phyloP scores from a whole-genome alignment of 2,888 invertebrate species.

The Agrochola lota region DNA sequence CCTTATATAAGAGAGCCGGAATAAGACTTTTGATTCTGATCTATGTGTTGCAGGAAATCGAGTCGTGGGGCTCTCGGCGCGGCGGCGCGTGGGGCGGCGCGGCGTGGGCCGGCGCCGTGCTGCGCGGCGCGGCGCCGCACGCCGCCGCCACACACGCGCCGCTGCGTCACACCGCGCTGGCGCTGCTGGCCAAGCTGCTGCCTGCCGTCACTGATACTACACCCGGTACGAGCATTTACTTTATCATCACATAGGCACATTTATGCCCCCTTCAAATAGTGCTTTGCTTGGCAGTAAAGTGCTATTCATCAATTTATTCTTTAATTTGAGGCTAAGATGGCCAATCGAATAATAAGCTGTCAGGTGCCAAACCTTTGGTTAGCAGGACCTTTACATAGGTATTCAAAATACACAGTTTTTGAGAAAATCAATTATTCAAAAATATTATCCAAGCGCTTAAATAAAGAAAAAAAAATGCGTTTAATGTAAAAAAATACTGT shows the following conservation, averaged over 20 bases:
- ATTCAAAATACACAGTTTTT: not conserved
- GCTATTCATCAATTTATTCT: not conserved
- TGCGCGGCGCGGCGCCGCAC: slow-evolving; percentile 88
- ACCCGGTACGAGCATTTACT: slow-evolving; percentile 71
- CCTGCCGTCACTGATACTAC: slow-evolving; percentile 80
- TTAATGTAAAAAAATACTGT: not conserved
- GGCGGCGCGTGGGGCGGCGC: slow-evolving; percentile 87
- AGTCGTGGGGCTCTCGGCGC: slow-evolving; percentile 85
- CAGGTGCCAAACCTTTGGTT: not conserved
- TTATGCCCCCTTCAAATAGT: not conserved
- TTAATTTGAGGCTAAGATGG: not conserved
- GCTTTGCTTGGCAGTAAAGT: not conserved
- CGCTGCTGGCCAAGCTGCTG: slow-evolving; percentile 89
- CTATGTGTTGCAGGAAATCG: slow-evolving; percentile 78
- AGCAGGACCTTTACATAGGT: not conserved
- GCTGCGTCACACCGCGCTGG: slow-evolving; percentile 93
- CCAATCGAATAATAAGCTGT: not conserved
- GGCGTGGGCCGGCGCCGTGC: slow-evolving; percentile 70
- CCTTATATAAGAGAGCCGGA: too few species aligned
- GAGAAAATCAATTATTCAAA: not conserved
- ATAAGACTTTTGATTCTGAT: not conserved
- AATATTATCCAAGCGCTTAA: not conserved
- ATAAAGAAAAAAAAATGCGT: not conserved
- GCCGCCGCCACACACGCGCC: slow-evolving; percentile 86
- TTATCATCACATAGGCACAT: not conserved